These are phyloP conservation scores for Penaeus indicus DNA, from an alignment of 1,140 invertebrate genomes.

Conservation along the genomic window DNA sequence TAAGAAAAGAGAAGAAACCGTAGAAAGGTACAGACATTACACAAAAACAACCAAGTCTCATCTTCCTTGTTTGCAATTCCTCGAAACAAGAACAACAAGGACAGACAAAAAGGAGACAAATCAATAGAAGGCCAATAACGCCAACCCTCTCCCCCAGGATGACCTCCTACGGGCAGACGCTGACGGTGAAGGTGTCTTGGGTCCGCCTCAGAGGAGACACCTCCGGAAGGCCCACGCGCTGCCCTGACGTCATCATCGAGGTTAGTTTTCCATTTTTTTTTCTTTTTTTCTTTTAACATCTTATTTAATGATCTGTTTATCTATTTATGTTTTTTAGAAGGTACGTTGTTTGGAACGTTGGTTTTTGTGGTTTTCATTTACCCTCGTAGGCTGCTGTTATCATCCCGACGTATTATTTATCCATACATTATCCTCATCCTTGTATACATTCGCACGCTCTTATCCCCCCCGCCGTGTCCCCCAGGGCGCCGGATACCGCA, in stretches of 20 bases:
- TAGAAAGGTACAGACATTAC: no score
- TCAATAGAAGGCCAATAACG: background rate
- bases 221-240: constrained; percentile 84
- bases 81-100: background rate
- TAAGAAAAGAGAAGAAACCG: no score
- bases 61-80: constrained; percentile 3
- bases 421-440: no score
- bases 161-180: constrained; percentile 86
- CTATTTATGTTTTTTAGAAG: no score
- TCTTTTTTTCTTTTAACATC: background rate
- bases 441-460: no score
- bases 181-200: constrained; percentile 86
- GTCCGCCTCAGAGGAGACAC: constrained; percentile 89
- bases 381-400: no score
- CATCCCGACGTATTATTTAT: no score
- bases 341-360: no score
- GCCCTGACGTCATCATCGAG: constrained; percentile 88
- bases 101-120: constrained; percentile 78
- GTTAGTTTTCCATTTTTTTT: constrained; percentile 71
- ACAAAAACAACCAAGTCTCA: no score
- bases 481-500: constrained; percentile 73
- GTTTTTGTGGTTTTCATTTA: no score
- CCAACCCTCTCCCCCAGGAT: constrained; percentile 70
- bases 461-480: background rate
- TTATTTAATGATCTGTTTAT: constrained; percentile 47